Evolutionary conservation across 2,797 vertebrate species (phyloP), one percentile per base, ranked within the genome.

Genomic region (Aphelocoma californica): DNA sequence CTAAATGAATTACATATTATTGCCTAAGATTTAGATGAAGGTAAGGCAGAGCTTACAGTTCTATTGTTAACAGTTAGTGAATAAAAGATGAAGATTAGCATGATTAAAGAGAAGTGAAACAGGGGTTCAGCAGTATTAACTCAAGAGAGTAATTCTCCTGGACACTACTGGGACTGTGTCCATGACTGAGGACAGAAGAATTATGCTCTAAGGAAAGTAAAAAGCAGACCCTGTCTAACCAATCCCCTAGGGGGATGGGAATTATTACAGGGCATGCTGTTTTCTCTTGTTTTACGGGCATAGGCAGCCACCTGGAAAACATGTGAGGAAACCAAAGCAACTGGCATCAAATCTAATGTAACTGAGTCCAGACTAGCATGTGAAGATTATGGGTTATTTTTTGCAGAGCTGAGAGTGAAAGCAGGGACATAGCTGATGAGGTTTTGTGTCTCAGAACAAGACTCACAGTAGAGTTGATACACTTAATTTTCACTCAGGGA

Each of bases 51-150:
- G 40, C 47, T 80, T 94, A 28, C 47, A 58, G 53, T 78, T 85
- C 61, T 75, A 51, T 95, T 96, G 92, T 95, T 95, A 93, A 34
- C 4, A 10, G 81, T 81, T 94, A 48, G 88, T 95, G 64, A 96
- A 95, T 95, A 96, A 96, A 96, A 96, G 88, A 94, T 93, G 88
- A 96, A 96, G 95, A 97, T 96, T 94, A 92, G 11, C 61, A 81
- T 93, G 83, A 92, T 90, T 94, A 95, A 96, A 91, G 74, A 87
- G 53, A 96, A 93, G 61, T 74, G 74, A 90, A 96, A 82, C 69
- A 67, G 28, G n/a, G 64, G 71, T 94, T 94, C 90, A 67, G 45
- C 54, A 61, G 45, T 61, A 85, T 88, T 92, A 93, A 82, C 90
- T 93, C 83, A 34, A 85, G 78, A 87, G 74, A 92, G 50, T 82